Percentiles rank a stretch among this genome's conserved stretches.
Evolutionary conservation across 2,113 vertebrate species (phyloP).

Genomic region (Anoura caudifer): DNA sequence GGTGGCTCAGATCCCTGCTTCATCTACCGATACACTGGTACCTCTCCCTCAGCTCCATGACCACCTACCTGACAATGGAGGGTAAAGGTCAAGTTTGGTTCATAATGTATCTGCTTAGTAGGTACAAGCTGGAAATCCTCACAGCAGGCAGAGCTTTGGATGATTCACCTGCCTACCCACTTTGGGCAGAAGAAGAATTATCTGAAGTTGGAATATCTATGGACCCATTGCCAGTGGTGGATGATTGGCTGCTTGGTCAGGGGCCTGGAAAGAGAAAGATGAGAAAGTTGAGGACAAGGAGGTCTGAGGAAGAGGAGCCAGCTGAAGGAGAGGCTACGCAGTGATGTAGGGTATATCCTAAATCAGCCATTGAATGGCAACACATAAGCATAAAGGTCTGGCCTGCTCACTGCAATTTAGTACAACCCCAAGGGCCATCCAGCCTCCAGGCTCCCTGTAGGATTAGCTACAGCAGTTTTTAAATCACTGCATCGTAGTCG

Average conservation of each 20-base stretch:
- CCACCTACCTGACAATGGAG: not conserved
- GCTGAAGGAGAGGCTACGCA: not conserved
- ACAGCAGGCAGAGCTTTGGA: not conserved
- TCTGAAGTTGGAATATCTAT: not conserved
- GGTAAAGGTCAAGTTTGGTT: not conserved
- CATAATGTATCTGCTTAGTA: not conserved
- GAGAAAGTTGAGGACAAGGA: not conserved
- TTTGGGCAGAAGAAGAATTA: not conserved
- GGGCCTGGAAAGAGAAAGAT: not conserved
- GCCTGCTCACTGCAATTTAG: not conserved
- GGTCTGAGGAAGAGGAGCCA: not conserved
- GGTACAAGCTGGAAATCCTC: not conserved
- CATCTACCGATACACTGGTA: not conserved
- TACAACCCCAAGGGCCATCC: not conserved
- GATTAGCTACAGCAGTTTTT: not conserved
- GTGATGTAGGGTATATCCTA: not conserved
- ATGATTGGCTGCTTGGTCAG: not conserved
- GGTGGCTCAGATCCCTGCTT: not conserved
- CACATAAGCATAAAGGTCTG: not conserved
- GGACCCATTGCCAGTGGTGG: not conserved
- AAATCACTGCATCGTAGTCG: not conserved
- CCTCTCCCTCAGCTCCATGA: not conserved
- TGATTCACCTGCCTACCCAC: not conserved
- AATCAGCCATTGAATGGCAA: not conserved
- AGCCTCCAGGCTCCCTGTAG: not conserved